Conservation (phyloP, 2,797 vertebrate genomes). For the Hybognathus amarus region DNA sequence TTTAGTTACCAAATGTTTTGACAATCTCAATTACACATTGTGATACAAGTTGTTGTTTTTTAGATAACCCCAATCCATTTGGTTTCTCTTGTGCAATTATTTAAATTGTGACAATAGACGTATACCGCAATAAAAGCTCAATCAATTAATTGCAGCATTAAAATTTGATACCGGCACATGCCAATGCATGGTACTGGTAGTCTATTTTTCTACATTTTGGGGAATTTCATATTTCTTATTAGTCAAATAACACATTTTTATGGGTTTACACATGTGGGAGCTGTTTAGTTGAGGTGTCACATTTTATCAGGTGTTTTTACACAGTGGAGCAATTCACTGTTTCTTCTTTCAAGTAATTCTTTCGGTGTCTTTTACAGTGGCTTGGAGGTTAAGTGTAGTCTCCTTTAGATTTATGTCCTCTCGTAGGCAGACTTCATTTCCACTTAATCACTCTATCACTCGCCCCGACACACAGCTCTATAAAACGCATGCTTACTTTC, state of each 20-base stretch:
- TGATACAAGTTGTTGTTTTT: too few relatives aligned
- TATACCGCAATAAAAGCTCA: too few relatives aligned
- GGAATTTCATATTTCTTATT: neutral
- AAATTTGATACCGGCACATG: too few relatives aligned
- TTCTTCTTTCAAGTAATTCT: constrained; percentile 14
- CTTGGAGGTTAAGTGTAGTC: constrained; percentile 76
- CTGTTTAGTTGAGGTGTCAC: constrained; percentile 19
- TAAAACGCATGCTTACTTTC: constrained; percentile 82
- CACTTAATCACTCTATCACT: constrained; percentile 79
- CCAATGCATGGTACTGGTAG: neutral
- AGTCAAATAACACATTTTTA: constrained; percentile 15
- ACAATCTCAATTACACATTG: too few relatives aligned
- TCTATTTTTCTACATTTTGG: neutral
- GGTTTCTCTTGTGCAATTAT: too few relatives aligned
- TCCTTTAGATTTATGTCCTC: constrained; percentile 76
- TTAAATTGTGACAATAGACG: too few relatives aligned
- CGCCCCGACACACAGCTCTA: constrained; percentile 74
- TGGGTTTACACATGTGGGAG: neutral
- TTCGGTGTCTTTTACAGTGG: constrained; percentile 69
- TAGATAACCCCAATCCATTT: too few relatives aligned
- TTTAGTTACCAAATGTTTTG: too few relatives aligned
- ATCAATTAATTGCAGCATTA: too few relatives aligned
- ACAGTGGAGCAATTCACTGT: neutral
- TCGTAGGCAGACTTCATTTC: constrained; percentile 81
- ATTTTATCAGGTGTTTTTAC: constrained; percentile 37